Base-by-base conservation (phyloP, 2,888 invertebrate species). In the Conchocele bisecta region DNA sequence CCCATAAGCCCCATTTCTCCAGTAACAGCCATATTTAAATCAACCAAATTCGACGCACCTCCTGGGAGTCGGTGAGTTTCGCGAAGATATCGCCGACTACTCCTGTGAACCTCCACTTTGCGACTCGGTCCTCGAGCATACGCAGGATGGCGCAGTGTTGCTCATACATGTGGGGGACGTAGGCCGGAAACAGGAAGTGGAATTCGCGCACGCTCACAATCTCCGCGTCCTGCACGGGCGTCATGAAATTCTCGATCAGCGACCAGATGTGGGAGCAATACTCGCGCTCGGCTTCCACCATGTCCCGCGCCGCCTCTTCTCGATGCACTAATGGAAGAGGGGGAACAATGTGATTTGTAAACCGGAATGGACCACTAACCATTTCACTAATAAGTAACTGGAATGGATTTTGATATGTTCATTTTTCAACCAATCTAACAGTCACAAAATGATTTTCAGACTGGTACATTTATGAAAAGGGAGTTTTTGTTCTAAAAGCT, bases 261-360 rank as follows among this genome's bases (percentile, higher is more conserved):
- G 89, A 89, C 91, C 91, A 91, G 44, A 92, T 85, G n/a, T 89
- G 89, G 17, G 88, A 83, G 79, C 92, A 92, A 82, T 92, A 92
- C 46, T 89, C 90, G 54, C 89, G 83, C 71, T 92, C 92, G 0
- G 91, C 91, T 48, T 91, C 91, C 2, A 92, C 75, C 24, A 92
- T 84, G 68, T 92, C 92, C 60, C 86, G 73, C 2, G 83, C 82
- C 26, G 83, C 76, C 53, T 84, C 81, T 51, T 85, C 84, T 51
- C 87, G 70, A 57, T 84, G 82, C 15, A 83, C 87, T 86, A 72
- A 3, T 72, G 48, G 13, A 29, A 17, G 0, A 29, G 28, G 22
- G 11, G 11, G 11, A 11, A 13, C 15, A 35, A 35, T 35, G 37
- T 35, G 11, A 11, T n/a, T 35, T 13, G 11, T 13, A 35, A n/a